phyloP scores from a whole-genome alignment of 2,888 invertebrate species.

The Mythimna vitellina region DNA sequence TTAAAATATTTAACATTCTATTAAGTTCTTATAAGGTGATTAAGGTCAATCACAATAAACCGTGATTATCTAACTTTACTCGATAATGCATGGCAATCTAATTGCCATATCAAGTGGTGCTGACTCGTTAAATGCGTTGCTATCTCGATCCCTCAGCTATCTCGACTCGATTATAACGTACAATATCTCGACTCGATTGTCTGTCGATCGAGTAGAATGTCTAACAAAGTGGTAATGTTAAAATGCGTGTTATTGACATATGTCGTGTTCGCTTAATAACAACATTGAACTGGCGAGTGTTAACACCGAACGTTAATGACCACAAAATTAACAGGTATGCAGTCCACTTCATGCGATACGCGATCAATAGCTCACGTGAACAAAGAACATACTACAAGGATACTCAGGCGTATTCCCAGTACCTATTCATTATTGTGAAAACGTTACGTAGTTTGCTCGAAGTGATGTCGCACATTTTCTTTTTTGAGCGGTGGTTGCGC shows the following conservation, averaged over 20 bases:
- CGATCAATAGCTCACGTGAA: slow-evolving; percentile 13
- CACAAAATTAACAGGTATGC: slow-evolving; percentile 37
- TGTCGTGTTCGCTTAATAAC: slow-evolving; percentile 48
- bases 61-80: slow-evolving; percentile 22
- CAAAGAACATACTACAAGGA: not conserved
- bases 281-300: slow-evolving; percentile 62
- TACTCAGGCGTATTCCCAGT: not conserved
- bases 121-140: slow-evolving; percentile 10
- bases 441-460: not conserved
- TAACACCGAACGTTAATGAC: slow-evolving; percentile 58
- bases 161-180: not conserved
- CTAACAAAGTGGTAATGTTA: slow-evolving; percentile 42
- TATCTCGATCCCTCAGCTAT: slow-evolving; percentile 11
- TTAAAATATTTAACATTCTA: not conserved
- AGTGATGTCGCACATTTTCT: not conserved
- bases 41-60: slow-evolving; percentile 5
- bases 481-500: not conserved
- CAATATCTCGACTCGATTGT: not conserved
- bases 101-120: slow-evolving; percentile 17
- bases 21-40: not conserved
- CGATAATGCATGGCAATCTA: slow-evolving; percentile 16
- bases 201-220: not conserved
- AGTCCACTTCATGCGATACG: slow-evolving; percentile 37
- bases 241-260: slow-evolving; percentile 55
- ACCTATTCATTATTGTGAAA: not conserved